Evolutionary conservation across 2,113 vertebrate genomes (phyloP).

Genomic region (Corydoras sp.): DNA sequence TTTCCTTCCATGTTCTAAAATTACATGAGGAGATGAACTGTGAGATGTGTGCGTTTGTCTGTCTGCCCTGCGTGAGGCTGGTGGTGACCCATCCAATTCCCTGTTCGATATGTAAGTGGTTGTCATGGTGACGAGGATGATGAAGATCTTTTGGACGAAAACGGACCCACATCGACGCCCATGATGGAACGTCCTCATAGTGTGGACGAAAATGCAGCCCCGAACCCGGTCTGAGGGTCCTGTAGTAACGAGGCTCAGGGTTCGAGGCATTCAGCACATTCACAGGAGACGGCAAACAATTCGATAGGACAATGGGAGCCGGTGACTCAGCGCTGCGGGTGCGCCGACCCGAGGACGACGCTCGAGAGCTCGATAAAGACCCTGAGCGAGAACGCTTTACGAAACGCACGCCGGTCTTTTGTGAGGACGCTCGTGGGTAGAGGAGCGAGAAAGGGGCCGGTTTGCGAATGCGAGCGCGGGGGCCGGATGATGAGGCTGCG

Average conservation of each 20-base stretch:
- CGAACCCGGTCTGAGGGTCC: no score
- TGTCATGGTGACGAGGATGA: no score
- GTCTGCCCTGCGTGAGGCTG: no score
- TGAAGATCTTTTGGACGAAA: no score
- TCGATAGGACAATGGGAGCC: background rate
- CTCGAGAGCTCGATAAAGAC: background rate
- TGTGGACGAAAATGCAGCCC: no score
- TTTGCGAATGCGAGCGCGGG: conserved; percentile 11
- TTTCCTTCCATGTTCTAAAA: no score
- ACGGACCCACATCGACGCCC: no score
- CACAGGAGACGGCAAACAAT: background rate
- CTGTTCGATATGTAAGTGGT: no score
- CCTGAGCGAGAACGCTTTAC: background rate
- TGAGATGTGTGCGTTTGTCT: no score
- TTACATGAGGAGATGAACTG: no score
- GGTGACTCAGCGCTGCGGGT: conserved; percentile 6
- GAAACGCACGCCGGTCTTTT: conserved; percentile 5
- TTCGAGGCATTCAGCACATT: background rate
- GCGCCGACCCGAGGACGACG: background rate
- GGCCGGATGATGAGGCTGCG: conserved; percentile 3
- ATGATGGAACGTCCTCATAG: no score
- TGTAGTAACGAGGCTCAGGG: background rate
- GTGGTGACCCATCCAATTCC: no score
- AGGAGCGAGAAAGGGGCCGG: conserved; percentile 18
- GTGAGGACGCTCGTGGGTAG: conserved; percentile 3